Evolutionary conservation across 2,113 vertebrate genomes (phyloP), one percentile per base, ranked within the genome.

Genomic region (Microcebus murinus): DNA sequence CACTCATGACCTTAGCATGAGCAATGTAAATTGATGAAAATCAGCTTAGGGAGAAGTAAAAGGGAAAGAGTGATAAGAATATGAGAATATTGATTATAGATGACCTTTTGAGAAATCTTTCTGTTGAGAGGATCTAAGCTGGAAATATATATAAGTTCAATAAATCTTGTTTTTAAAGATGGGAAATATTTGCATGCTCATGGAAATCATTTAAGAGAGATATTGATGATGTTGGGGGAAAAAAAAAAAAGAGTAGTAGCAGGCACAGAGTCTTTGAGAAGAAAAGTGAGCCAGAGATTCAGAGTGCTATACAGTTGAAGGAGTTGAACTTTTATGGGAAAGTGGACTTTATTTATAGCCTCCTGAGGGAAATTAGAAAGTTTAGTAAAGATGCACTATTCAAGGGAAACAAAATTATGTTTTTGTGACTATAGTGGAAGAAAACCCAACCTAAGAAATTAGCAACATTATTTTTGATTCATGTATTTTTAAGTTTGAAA

Each of bases 401-500:
- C 20, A 65, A 4, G 18, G 15, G 67, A 50, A 73, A 48, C 11
- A 57, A 74, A 73, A 31, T 48, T 48, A 48, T 39, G 31, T 1
- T 68, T 88, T 67, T 55, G 10, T 70, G 45, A 82, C 11, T 50
- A 77, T n/a, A 80, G 36, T 67, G 23, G 8, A 67, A 59, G 39
- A 83, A 90, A 87, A 87, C 2, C 11, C 27, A 71, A 6, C 14
- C 13, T 7, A 85, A 89, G 50, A 91, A 81, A 89, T 81, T 85
- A 70, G 29, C 7, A 61, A 65, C 3, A 65, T 57, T 23, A 94
- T 65, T 94, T 94, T 76, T 79, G 9, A 85, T 93, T 83, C 3
- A 91, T 12, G 23, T 45, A 80, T 61, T 88, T 91, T 91, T 91
- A 27, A 68, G 12, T 88, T 91, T 63, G 86, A 86, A 92, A 67